Base-by-base conservation (phyloP, 1,140 invertebrate genomes). In the Drosophila varians region DNA sequence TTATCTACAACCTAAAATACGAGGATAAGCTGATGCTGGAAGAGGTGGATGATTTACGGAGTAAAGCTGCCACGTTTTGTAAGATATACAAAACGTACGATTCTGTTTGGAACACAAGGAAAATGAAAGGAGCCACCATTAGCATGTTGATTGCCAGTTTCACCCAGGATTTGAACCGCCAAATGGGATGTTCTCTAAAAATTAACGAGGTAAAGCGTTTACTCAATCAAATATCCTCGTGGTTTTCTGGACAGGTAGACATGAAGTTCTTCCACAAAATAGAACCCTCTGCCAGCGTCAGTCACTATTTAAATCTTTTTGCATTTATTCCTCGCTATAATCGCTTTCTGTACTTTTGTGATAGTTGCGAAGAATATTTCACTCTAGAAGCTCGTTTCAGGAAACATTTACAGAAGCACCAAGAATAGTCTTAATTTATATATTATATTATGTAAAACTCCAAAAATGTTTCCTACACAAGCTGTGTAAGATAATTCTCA, bases 121-220 rank as follows among this genome's bases (percentile, higher is more conserved):
- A 19, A 25, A 16, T n/a, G 1, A 12, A 18, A 6, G 49, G 7
- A 1, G 4, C 12, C 34, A 1, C 14, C 7, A 16, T 0, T 1
- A 0, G 6, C 11, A 36, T 12, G 0, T 6, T 5, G 6, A 6
- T 36, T 12, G 53, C 8, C 23, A 0, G 5, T 1, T 31, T 66
- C n/a, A 55, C 60, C 11, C 18, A 58, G 4, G 43, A 65, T 11
- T 28, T 64, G 1, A 90, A 88, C 25, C n/a, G 0, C 0, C 4
- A n/a, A 5, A 42, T 88, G 6, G 18, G 21, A 5, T 28, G 43
- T 1, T 25, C 61, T 1, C 47, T 90, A 0, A 51, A 38, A 1
- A n/a, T 56, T 0, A 16, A 3, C 1, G 88, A 90, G 11, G 1
- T 70, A 0, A 90, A 90, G 55, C 74, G 79, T 3, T 71, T 90